phyloP scores from a whole-genome alignment of 2,888 invertebrate species.

The Eupithecia abbreviata region DNA sequence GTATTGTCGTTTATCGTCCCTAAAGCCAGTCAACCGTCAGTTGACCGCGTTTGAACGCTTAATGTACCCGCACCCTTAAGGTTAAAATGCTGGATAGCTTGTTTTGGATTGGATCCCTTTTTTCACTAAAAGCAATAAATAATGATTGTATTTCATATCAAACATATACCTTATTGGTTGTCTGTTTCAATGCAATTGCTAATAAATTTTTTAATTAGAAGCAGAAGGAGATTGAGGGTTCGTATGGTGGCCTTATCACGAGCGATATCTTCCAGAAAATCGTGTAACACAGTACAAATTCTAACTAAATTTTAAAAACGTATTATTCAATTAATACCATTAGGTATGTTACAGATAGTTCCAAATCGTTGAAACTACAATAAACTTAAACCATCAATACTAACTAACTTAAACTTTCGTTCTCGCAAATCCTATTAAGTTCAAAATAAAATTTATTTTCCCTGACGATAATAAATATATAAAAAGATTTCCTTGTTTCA shows the following conservation, averaged over 20 bases:
- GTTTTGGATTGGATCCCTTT: not conserved
- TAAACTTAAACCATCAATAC: not conserved
- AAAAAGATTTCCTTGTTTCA: not conserved
- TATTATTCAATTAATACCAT: not conserved
- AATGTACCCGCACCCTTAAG: not conserved
- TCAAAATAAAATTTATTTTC: not conserved
- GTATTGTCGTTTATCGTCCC: not conserved
- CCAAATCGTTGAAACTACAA: not conserved
- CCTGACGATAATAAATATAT: not conserved
- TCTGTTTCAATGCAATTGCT: too few relatives aligned
- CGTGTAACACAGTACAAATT: not conserved
- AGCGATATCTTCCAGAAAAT: not conserved
- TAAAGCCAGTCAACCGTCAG: not conserved
- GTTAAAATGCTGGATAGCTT: not conserved
- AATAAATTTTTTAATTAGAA: too few relatives aligned
- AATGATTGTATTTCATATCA: not conserved
- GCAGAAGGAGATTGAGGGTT: not conserved
- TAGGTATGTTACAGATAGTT: not conserved
- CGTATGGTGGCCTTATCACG: not conserved
- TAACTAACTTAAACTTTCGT: not conserved
- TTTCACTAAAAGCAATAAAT: not conserved
- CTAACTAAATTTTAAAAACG: not conserved
- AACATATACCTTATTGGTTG: not conserved
- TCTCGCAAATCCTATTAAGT: not conserved
- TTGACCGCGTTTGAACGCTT: slow-evolving; percentile 2